phyloP scores from a whole-genome alignment of 2,797 vertebrate genomes.

The Sarcophilus harrisii region DNA sequence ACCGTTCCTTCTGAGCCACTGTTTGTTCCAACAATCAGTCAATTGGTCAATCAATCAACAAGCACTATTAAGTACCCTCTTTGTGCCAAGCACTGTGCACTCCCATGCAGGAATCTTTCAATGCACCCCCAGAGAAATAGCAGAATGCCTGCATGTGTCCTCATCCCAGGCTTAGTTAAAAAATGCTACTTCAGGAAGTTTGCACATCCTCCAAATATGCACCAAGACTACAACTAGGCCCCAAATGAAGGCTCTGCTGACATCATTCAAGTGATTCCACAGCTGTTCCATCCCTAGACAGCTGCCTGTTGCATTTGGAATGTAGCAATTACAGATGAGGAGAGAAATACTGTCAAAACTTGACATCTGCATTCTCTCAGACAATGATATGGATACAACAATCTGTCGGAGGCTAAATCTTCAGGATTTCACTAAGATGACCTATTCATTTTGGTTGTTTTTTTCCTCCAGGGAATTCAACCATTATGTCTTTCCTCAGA shows the following conservation, averaged over 20 bases:
- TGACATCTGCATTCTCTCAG: slow-evolving; percentile 27
- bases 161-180: neutral
- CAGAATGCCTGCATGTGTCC: neutral
- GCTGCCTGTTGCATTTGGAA: neutral
- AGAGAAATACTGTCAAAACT: slow-evolving; percentile 23
- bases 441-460: neutral
- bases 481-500: slow-evolving; percentile 5
- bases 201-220: neutral
- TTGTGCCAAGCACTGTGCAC: neutral
- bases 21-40: neutral
- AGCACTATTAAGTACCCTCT: neutral
- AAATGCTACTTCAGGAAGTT: neutral
- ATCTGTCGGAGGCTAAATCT: neutral
- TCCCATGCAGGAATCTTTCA: neutral
- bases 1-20: neutral
- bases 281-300: neutral
- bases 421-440: slow-evolving; percentile 26
- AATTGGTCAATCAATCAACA: neutral
- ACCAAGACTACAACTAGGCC: neutral
- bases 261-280: slow-evolving; percentile 1
- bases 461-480: slow-evolving; percentile 36
- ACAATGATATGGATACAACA: slow-evolving; percentile 18
- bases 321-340: slow-evolving; percentile 3
- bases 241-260: neutral
- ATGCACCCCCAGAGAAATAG: neutral